Conservation (phyloP, 2,797 vertebrate species). For the Acanthis flammea region DNA sequence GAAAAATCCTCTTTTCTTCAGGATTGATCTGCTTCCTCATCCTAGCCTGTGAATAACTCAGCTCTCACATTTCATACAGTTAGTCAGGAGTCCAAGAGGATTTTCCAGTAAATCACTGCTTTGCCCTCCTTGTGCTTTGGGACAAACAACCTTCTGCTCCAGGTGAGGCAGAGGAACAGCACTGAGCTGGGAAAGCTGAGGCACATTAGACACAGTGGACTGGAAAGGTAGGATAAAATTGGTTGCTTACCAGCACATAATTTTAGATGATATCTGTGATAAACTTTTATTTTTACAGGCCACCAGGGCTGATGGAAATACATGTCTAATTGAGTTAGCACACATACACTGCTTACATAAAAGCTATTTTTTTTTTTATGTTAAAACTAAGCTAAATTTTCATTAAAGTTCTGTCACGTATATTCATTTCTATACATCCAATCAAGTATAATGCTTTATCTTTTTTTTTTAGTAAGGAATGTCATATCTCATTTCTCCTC, state of each 20-base stretch:
- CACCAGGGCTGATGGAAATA: not conserved
- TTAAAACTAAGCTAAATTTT: not conserved
- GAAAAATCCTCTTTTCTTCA: not conserved
- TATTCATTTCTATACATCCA: not conserved
- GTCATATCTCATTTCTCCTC: not conserved
- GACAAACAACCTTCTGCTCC: not conserved
- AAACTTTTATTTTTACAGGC: not conserved
- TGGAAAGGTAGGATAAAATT: not conserved
- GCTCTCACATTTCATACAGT: not conserved
- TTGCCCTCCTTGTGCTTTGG: not conserved
- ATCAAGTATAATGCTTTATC: accelerated
- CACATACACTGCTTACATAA: not conserved
- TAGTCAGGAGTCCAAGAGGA: not conserved
- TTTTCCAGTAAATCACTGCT: not conserved
- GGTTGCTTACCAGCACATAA: not conserved
- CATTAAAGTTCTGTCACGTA: not conserved
- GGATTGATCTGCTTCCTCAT: not conserved
- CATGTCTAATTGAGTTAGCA: not conserved
- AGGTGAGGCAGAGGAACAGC: not conserved
- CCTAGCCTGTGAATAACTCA: not conserved
- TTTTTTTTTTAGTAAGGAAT: not conserved
- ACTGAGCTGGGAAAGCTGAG: not conserved
- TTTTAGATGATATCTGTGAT: not conserved
- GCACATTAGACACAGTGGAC: not conserved
- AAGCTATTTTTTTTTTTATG: not conserved